phyloP scores from a whole-genome alignment of 2,888 invertebrate species.

The Lepidocyrtinus sp. region DNA sequence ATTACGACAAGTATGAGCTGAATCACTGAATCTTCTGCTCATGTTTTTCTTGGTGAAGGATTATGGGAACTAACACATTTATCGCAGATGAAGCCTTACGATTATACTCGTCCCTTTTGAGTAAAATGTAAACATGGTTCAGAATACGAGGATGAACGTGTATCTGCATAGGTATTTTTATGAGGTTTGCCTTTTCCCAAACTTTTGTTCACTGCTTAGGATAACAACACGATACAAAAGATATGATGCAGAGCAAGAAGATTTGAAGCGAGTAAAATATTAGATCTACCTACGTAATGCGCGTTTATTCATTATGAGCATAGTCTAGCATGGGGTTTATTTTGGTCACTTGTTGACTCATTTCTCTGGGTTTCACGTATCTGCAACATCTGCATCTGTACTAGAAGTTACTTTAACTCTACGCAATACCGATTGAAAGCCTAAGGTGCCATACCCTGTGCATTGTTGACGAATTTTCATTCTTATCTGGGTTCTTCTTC shows the following conservation, averaged over 20 bases:
- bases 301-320: no score
- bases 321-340: no score
- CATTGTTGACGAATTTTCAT: not conserved
- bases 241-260: not conserved
- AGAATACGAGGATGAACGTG: not conserved
- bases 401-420: no score
- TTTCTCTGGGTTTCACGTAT: no score
- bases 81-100: not conserved
- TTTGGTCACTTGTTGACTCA: slow-evolving; percentile 22
- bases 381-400: no score
- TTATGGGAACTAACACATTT: not conserved
- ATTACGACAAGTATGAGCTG: no score
- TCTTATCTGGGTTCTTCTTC: not conserved
- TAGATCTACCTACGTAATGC: no score
- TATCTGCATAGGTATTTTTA: not conserved
- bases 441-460: not conserved
- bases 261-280: no score
- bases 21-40: no score
- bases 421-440: no score
- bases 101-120: not conserved
- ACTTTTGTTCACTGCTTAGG: not conserved
- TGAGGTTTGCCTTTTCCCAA: no score
- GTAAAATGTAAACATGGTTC: not conserved
- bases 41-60: no score
- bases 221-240: not conserved